Evolutionary conservation across 2,797 vertebrate species (phyloP), one percentile per base, ranked within the genome.

Genomic region (Lycodopsis pacificus): DNA sequence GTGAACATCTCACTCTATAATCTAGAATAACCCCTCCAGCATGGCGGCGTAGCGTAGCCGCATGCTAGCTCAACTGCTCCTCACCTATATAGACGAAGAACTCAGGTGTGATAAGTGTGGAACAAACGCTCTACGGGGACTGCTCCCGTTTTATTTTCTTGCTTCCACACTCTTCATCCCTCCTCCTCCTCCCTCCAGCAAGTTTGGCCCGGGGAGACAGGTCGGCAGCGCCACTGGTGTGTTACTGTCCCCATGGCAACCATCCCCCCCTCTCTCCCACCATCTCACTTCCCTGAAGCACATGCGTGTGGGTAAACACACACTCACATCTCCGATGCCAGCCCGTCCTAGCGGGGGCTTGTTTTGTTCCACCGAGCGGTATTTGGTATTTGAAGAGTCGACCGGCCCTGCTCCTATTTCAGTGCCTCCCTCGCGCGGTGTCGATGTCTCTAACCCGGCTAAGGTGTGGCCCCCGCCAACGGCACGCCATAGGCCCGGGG

Each of bases 161-260:
- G 65, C 75, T 71, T 78, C 82, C 57, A 53, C 46, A 32, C 67
- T 80, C 54, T 27, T 68, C 22, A 68, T 78, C 65, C 79, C 71
- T 66, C 75, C 22, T 85, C 75, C 58, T 79, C 68, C 86, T 76
- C 78, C 78, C 83, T 80, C 91, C 79, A 89, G 91, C 92, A 95
- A 95, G 95, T 95, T 95, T 92, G 92, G 93, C 94, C 93, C 91
- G 90, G 93, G 88, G 94, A 95, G 94, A 95, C 94, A 92, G 94
- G 95, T 94, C 93, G 93, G 91, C 94, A 95, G 93, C 90, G 81
- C 93, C 95, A 95, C 94, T 96, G 94, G 93, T 95, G 95, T 96
- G 95, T 95, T 95, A 96, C 94, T 89, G 88, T 96, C 94, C 91
- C 96, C 93, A 96, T 96, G 89, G 95, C 94, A 96, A 96, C 95